Base-by-base conservation (phyloP, 1,140 invertebrate species). In the Cydia pomonella region DNA sequence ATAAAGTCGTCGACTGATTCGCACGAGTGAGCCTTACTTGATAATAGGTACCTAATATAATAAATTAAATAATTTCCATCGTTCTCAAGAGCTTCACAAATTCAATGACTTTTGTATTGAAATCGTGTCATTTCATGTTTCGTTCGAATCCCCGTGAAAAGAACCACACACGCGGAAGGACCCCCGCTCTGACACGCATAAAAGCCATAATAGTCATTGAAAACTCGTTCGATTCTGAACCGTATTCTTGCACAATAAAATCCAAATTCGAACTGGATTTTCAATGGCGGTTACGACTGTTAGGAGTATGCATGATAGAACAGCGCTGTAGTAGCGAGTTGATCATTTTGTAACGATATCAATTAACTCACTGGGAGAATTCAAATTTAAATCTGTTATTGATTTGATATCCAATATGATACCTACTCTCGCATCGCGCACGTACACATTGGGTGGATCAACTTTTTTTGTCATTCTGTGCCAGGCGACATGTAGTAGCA, bases 301-400 rank as follows among this genome's bases (percentile, higher is more conserved):
- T 44, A 44, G 41, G 41, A 33, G 29, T 16, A 5, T 44, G 41
- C 12, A 12, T 44, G 41, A 6, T 33, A 33, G 29, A 44, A 16
- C 7, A 44, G 41, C 12, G 3, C 41, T 50, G 47, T 50, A n/a
- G 47, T 50, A n/a, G 44, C 7, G 12, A 47, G 47, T 50, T n/a
- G 47, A 50, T 50, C n/a, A 50, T 44, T 50, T 50, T 50, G n/a
- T 50, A 50, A 18, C 47, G n/a, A 18, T 50, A 50, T 50, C 47
- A 50, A 50, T 50, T 50, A 50, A 50, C 16, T 50, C 47, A 4
- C 10, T 2, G 41, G 41, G 41, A 13, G 2, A 12, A 44, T 44
- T 44, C 41, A 0, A 12, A 44, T 44, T 44, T 44, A 13, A 16
- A 0, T 44, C 13, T 12, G 41, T 44, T 44, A 16, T 44, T 44